These are phyloP conservation scores for Drosophila seguyi DNA, from an alignment of 1,140 invertebrate genomes.

Conservation along the genomic window DNA sequence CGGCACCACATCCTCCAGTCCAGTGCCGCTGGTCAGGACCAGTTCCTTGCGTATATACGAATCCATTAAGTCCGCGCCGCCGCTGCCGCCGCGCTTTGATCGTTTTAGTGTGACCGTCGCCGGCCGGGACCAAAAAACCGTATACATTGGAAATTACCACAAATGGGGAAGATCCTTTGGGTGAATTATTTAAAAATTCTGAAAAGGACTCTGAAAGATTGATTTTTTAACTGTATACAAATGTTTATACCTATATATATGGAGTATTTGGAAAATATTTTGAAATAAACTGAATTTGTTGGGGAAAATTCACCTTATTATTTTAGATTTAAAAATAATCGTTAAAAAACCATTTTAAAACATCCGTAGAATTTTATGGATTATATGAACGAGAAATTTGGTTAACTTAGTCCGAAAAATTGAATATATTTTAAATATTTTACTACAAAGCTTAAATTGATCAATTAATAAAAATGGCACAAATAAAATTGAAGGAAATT, in stretches of 20 bases:
- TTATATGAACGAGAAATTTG: no score
- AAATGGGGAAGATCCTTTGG: background rate
- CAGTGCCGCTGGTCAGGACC: constrained; percentile 22
- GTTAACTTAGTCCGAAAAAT: no score
- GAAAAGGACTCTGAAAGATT: background rate
- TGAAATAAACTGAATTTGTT: background rate
- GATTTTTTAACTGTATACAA: background rate
- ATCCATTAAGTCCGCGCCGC: constrained; percentile 36
- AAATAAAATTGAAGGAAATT: no score
- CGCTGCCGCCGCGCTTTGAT: background rate
- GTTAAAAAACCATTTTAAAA: no score
- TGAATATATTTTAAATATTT: no score
- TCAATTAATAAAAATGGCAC: no score
- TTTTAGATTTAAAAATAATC: background rate
- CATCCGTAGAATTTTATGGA: no score
- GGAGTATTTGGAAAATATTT: background rate
- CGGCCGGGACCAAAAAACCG: no score
- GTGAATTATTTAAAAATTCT: background rate
- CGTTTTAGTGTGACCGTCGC: background rate
- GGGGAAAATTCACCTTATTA: background rate
- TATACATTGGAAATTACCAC: no score
- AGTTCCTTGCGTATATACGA: constrained; percentile 57
- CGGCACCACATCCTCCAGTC: constrained; percentile 48
- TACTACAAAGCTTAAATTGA: no score
- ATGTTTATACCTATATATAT: background rate